A percentile compares a stretch with the other conserved stretches of the same genome.
Evolutionary conservation across 2,888 invertebrate genomes (phyloP).

Genomic region (Celastrina argiolus): DNA sequence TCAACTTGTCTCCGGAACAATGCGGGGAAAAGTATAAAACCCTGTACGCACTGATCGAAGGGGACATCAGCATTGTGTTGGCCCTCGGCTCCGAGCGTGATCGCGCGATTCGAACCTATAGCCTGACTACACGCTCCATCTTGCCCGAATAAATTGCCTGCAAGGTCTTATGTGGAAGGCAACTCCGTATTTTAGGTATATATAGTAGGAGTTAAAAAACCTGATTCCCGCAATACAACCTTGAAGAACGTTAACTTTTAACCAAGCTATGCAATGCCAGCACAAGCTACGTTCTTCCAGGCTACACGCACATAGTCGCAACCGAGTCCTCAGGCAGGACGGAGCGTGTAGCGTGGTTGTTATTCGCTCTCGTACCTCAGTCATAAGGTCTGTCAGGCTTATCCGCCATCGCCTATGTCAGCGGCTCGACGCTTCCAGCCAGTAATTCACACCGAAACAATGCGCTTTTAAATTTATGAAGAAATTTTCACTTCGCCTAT

Average conservation of each 20-base stretch:
- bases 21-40: conserved; percentile 69
- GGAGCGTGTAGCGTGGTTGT: not conserved
- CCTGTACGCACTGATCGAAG: conserved; percentile 59
- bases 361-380: conserved; percentile 1
- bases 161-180: too few relatives aligned
- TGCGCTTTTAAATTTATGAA: conserved; percentile 69
- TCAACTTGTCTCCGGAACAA: conserved; percentile 61
- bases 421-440: conserved; percentile 51
- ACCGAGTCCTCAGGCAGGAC: not conserved
- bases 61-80: conserved; percentile 47
- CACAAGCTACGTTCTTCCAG: conserved; percentile 57
- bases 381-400: conserved; percentile 38
- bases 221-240: not conserved
- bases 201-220: not conserved
- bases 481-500: conserved; percentile 30
- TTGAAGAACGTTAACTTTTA: not conserved
- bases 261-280: conserved; percentile 32
- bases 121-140: not conserved
- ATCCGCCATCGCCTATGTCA: conserved; percentile 64
- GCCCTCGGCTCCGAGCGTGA: conserved; percentile 38
- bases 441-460: conserved; percentile 72
- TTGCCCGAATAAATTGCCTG: not conserved
- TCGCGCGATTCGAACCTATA: conserved; percentile 70
- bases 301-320: conserved; percentile 33
- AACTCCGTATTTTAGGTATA: too few relatives aligned